Conservation (phyloP, 2,113 vertebrate species). For the Echinops telfairi region DNA sequence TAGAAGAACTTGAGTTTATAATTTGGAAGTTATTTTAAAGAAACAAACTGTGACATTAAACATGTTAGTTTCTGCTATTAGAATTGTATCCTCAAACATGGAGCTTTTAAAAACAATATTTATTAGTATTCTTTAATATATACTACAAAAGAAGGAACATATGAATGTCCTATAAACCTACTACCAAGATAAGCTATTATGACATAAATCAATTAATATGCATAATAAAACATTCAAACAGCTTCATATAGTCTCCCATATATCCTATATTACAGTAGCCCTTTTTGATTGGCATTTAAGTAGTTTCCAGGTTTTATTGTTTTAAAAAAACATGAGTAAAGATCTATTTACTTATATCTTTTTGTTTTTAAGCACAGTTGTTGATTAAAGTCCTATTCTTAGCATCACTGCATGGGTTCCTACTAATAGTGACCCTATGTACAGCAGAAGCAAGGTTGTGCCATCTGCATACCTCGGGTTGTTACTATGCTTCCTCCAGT, state of each 20-base stretch:
- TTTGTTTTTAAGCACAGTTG: not conserved
- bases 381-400: too few relatives aligned
- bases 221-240: constrained; percentile 27
- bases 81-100: not conserved
- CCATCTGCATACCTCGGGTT: too few relatives aligned
- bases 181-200: not conserved
- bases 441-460: too few relatives aligned
- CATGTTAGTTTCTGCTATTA: not conserved
- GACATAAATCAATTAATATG: not conserved
- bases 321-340: constrained; percentile 7
- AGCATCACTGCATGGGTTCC: too few relatives aligned
- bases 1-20: not conserved
- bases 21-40: constrained; percentile 43
- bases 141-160: not conserved
- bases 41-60: constrained; percentile 22
- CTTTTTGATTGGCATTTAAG: not conserved
- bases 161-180: not conserved
- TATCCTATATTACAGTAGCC: not conserved
- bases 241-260: too few relatives aligned
- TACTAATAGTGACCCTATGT: too few relatives aligned
- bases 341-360: not conserved
- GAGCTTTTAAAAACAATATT: not conserved
- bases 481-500: too few relatives aligned
- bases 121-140: not conserved
- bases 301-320: not conserved